These are phyloP conservation scores for Allacma fusca DNA, from an alignment of 2,888 invertebrate species.

Conservation along the genomic window DNA sequence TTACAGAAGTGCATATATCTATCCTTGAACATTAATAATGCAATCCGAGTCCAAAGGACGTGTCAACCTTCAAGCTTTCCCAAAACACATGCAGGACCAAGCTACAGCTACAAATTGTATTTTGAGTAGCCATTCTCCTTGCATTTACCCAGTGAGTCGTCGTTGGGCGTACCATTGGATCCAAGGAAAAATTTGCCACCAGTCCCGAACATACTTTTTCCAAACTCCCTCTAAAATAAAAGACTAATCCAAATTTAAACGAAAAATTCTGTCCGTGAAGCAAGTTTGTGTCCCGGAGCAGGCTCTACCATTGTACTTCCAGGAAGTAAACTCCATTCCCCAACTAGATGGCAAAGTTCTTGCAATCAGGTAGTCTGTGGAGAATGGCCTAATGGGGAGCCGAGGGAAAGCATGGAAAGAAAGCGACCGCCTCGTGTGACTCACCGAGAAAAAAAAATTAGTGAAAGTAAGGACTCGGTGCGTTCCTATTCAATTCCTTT, in stretches of 20 bases:
- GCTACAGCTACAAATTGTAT: neutral
- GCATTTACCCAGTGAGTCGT: too few relatives aligned
- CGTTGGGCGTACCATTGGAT: too few relatives aligned
- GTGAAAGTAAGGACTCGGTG: neutral
- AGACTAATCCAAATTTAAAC: too few relatives aligned
- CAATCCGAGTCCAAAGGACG: neutral
- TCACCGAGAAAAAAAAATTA: neutral
- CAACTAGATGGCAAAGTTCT: neutral
- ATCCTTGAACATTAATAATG: neutral
- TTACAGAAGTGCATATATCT: neutral
- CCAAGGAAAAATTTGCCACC: too few relatives aligned
- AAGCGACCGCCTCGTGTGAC: constrained; percentile 1
- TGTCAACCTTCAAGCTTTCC: neutral
- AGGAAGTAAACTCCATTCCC: too few relatives aligned
- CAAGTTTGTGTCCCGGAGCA: too few relatives aligned
- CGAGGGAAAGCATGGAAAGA: neutral
- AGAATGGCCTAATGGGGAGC: neutral
- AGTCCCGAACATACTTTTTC: too few relatives aligned
- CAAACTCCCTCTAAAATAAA: too few relatives aligned
- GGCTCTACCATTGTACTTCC: too few relatives aligned
- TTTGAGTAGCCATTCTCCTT: neutral
- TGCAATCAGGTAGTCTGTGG: neutral
- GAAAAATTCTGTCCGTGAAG: too few relatives aligned
- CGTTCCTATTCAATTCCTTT: neutral
- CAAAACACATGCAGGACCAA: neutral